Base-by-base conservation (phyloP, 2,113 vertebrate species). In the Tamias sibiricus region DNA sequence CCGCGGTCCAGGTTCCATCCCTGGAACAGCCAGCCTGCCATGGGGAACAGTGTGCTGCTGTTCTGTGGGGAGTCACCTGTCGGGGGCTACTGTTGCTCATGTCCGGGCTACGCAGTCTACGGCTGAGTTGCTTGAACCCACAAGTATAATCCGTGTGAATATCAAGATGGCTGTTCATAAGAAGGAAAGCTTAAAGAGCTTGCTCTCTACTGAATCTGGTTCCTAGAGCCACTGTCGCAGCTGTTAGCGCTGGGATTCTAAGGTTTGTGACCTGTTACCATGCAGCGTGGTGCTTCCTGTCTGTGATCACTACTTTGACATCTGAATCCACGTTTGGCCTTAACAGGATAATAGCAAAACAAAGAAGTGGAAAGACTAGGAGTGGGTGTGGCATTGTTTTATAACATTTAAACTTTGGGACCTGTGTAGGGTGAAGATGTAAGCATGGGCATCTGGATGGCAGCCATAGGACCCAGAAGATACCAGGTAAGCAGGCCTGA, bases 371-470 rank as follows among this genome's bases (percentile, higher is more conserved):
- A 59, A 30, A 80, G 72, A 11, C 17, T 2, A 71, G 40, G 49
- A 49, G 37, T 16, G 35, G 47, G n/a, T 42, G 40, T 42, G 76
- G 30, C 75, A 8, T 49, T 71, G 20, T 30, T 17, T 91, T 66
- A 26, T 6, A 2, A 62, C 72, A 40, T 82, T 91, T 62, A 80
- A 59, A 69, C 20, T 11, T 52, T 24, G 59, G 59, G 59, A 77
- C 24, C 16, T 20, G 66, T 90, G 20, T 93, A 99, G 99, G 99
- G 99, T 90, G 99, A 99, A 98, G 99, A 99, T 90, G 99, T 99
- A 59, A 99, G 99, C 98, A 99, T 99, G 99, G 99, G 99, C 89
- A 99, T 99, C 89, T 99, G 99, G 99, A 99, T 99, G 99, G 99
- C 99, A 91, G 99, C 99, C 69, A 99, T 99, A 62, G 99, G 99